Percentiles rank a stretch among this genome's conserved stretches.
phyloP scores from a whole-genome alignment of 2,888 invertebrate species.

The Plemyria rubiginata region DNA sequence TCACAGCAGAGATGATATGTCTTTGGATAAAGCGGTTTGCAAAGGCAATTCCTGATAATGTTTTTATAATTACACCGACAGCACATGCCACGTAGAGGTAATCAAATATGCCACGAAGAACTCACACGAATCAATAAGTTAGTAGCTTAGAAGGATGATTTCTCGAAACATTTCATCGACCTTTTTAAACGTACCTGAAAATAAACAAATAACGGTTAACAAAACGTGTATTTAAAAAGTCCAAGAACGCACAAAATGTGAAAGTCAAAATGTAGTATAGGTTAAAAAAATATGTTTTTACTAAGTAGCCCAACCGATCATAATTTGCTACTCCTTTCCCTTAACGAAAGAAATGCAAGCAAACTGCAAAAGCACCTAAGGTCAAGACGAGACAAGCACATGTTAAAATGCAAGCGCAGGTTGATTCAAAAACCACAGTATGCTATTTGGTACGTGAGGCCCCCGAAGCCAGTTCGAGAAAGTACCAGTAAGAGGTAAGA shows the following conservation, averaged over 20 bases:
- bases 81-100: neutral
- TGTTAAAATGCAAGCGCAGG: constrained; percentile 27
- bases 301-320: constrained; percentile 27
- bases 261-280: constrained; percentile 19
- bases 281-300: constrained; percentile 16
- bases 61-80: neutral
- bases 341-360: constrained; percentile 26
- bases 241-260: constrained; percentile 12
- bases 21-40: too few relatives aligned
- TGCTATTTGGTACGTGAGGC: constrained; percentile 47
- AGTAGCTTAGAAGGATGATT: neutral
- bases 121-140: neutral
- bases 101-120: neutral
- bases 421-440: constrained; percentile 36
- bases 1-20: too few relatives aligned
- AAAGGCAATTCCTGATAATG: neutral
- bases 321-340: constrained; percentile 32
- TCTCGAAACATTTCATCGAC: neutral
- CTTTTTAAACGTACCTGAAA: constrained; percentile 26
- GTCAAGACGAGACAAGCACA: constrained; percentile 30
- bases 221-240: neutral
- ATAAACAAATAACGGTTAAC: constrained; percentile 6
- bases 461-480: constrained; percentile 57
- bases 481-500: constrained; percentile 70
- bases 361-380: constrained; percentile 31